Base-by-base conservation (phyloP, 2,797 vertebrate genomes). In the Amblyraja radiata region DNA sequence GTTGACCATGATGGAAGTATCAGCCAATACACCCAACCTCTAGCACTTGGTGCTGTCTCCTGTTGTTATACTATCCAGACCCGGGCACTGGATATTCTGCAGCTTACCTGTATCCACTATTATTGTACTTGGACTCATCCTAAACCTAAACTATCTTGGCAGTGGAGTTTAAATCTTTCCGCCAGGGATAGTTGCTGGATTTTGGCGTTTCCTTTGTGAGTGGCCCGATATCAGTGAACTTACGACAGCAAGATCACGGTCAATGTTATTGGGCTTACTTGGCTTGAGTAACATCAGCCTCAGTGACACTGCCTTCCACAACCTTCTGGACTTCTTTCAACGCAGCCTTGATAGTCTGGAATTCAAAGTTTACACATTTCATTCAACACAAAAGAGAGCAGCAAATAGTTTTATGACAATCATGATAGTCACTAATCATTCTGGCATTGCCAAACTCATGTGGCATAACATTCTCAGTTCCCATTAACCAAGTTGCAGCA, bases 311-410 rank as follows among this genome's bases (percentile, higher is more conserved):
- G 0, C 98, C 98, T 93, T 98, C 96, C 93, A 98, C 97, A 80
- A 99, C 92, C 61, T 96, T 95, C 94, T 97, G 97, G 71, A 99
- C 95, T 95, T 99, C 97, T 91, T 95, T 96, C 58, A 99, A 79
- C 93, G 98, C 98, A 9, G 98, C 97, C 94, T 96, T 98, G 94
- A 99, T 97, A 74, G 99, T 98, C 99, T 99, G 88, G 91, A 93
- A 93, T n/a, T 76, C 36, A 92, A 74, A 76, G 46, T 92, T 76
- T 54, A 76, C 23, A n/a, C 46, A 54, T 76, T 58, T 76, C 39
- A 46, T 23, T 36, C 25, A 92, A 2, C 74, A n/a, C 58, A 63
- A 63, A 88, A 7, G 16, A 88, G 63, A 88, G 16, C n/a, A 32
- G 36, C 65, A 88, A 88, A 65, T 28, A 68, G 10, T 68, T 36